Evolutionary conservation across 2,797 vertebrate genomes (phyloP), one percentile per base, ranked within the genome.

Genomic region (Psittacula echo): DNA sequence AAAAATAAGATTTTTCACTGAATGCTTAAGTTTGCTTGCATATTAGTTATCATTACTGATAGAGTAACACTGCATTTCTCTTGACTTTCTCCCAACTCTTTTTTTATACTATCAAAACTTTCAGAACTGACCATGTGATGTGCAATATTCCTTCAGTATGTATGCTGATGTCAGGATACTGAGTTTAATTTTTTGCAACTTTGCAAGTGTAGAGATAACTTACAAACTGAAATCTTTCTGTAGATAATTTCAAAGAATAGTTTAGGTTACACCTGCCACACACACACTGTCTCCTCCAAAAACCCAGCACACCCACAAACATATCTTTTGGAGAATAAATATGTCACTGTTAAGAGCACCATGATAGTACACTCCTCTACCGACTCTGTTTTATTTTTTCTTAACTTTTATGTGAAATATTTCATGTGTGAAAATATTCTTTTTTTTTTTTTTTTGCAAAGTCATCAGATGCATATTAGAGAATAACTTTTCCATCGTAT

Each of bases 111-210:
- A 13, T 47, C 90, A 34, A 67, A 58, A n/a, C 61, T 44, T 75
- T 83, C 68, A 34, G 67, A 81, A 45, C 2, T 7, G 13, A 56
- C 67, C 48, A 61, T 21, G 6, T 39, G 37, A 3, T 21, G 2
- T 51, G 8, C 51, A 70, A 34, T 75, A 75, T n/a, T 86, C 37
- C 41, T 89, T 22, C 32, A 67, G n/a, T 39, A 45, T 48, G 27
- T 78, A 22, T 60, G 14, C 32, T 90, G 79, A 58, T 84, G 79
- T 53, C 17, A 58, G 58, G 30, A 65, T 78, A 71, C 2, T 65
- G 21, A n/a, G 27, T 92, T 95, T 95, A 18, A 47, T 50, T 93
- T 51, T 72, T 94, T 53, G 27, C 41, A 79, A 42, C 26, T 92
- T 64, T 61, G 19, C 14, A 82, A 93, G 10, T 30, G 22, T 62